These are phyloP conservation scores for Rhagoletis zephyria DNA, from an alignment of 1,140 invertebrate species.

Conservation along the genomic window DNA sequence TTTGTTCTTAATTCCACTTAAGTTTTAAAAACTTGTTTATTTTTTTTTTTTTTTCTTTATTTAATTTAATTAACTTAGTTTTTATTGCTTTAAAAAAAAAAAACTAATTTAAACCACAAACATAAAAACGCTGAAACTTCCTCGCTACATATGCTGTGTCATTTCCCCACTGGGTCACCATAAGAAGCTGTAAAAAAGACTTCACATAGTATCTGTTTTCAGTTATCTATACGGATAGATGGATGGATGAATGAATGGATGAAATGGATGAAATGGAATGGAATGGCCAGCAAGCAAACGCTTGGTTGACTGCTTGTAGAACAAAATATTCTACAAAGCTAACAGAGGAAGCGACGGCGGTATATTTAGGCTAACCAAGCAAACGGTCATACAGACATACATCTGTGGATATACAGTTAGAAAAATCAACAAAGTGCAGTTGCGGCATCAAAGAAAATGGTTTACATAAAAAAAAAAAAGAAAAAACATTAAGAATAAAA, in stretches of 20 bases:
- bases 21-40: too few species aligned
- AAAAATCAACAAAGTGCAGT: constrained; percentile 43
- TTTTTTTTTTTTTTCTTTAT: too few species aligned
- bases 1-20: too few species aligned
- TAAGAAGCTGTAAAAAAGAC: not conserved
- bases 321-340: constrained; percentile 44
- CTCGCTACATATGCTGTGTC: too few species aligned
- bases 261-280: constrained; percentile 47
- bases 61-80: too few species aligned
- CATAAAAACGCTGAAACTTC: too few species aligned
- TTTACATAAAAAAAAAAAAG: not conserved
- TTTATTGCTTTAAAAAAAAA: too few species aligned
- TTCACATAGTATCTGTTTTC: not conserved
- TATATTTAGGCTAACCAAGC: not conserved
- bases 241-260: constrained; percentile 11
- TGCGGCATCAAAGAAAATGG: constrained; percentile 44
- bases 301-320: constrained; percentile 38
- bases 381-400: not conserved
- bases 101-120: too few species aligned
- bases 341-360: not conserved
- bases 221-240: constrained; percentile 17
- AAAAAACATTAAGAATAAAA: not conserved
- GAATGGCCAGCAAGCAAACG: constrained; percentile 35
- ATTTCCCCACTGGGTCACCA: not conserved
- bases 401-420: not conserved